Conservation (phyloP, 2,888 invertebrate species). For the Ellobium chinense region DNA sequence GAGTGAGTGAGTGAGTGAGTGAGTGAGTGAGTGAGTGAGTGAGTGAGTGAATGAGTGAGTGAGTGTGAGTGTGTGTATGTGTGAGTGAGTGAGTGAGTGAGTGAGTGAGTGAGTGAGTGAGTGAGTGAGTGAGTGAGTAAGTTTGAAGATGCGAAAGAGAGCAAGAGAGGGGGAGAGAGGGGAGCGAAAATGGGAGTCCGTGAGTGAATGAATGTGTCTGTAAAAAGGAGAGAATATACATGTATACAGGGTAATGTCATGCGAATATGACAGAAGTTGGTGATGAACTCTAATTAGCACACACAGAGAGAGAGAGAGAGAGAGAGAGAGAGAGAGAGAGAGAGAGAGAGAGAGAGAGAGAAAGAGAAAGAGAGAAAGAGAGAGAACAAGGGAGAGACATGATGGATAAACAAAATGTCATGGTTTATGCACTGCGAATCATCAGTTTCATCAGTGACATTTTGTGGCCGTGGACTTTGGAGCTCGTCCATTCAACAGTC, state of each 20-base stretch:
- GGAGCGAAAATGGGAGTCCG: neutral
- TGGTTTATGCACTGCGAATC: no score
- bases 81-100: neutral
- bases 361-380: neutral
- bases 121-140: neutral
- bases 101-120: neutral
- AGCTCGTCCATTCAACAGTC: no score
- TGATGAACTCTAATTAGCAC: no score
- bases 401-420: no score
- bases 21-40: neutral
- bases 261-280: no score
- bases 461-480: no score
- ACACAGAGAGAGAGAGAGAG: conserved; percentile 12
- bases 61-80: neutral
- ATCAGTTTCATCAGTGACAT: no score
- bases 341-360: neutral
- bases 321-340: neutral
- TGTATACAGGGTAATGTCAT: no score
- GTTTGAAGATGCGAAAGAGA: neutral
- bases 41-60: neutral
- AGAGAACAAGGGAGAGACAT: neutral
- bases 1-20: no score
- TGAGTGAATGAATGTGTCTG: neutral
- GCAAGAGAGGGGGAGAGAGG: neutral
- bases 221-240: neutral